Base-by-base conservation (phyloP, 2,797 vertebrate genomes). In the Antrozous pallidus region DNA sequence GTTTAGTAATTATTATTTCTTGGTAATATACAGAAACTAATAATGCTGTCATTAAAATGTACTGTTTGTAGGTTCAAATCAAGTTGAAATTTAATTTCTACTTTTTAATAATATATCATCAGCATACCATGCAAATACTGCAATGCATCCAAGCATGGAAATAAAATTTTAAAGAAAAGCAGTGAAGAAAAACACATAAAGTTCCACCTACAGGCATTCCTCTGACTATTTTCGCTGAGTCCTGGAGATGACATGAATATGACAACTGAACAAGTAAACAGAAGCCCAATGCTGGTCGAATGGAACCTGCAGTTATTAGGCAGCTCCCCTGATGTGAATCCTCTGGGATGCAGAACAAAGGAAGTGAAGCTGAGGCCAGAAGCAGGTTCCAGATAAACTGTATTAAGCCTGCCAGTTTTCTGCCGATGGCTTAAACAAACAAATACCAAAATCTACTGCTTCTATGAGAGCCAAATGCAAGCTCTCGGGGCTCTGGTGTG, bases 231-330 rank as follows among this genome's bases (percentile, higher is more conserved):
- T 95, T 98, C 98, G 91, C 97, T 97, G 96, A 98, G 97, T 98
- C 98, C 98, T 22, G 99, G 98, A 97, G 98, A 98, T 97, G 99
- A 98, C 98, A 99, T 99, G 98, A 98, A 97, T 96, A 97, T 97
- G 96, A 97, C 96, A 97, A 97, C 96, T 84, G 92, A 88, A 84
- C 95, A 97, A 97, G 97, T 92, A 88, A 97, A 97, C 96, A 95
- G 97, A 97, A 98, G 97, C 96, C 96, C 96, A 88, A 97, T 42
- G 94, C 90, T 95, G 97, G 97, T 95, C 96, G 97, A 97, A 95
- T 13, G 95, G 90, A 95, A 95, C 93, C 97, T 97, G 96, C 96
- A 93, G 98, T 98, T 98, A 99, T 96, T 97, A 98, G 94, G 97
- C 98, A 95, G 98, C 98, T 96, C 93, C 94, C 65, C 87, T 67